Evolutionary conservation across 2,888 invertebrate species (phyloP), one percentile per base, ranked within the genome.

Genomic region (Chrysopilus asiliformis): DNA sequence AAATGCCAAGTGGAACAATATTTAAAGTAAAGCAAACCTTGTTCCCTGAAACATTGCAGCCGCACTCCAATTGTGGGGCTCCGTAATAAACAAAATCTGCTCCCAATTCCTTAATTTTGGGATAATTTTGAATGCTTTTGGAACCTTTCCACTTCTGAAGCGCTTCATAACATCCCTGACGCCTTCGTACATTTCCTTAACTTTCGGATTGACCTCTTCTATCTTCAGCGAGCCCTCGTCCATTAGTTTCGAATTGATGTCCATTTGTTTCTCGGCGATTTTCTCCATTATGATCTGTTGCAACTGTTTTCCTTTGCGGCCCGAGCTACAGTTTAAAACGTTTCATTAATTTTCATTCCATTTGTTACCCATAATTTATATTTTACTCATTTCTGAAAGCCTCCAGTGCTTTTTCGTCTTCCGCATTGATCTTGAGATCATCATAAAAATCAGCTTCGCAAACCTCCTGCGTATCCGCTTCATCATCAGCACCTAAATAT

Each of bases 41-140:
- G 64, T 56, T 15, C 56, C 74, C 64, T 79, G 93, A 60, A 91
- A 95, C 84, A 98, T 86, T 1, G 95, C 87, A 28, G 97, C 95
- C 3, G 98, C 94, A 36, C 90, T 85, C 98, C 98, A 99, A 27
- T 74, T 76, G n/a, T 86, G 78, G 7, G 98, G 97, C 60, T 89
- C 85, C 16, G 85, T 86, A 17, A 87, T 69, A 47, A 80, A 80
- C 15, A 89, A 61, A 48, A 89, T 76, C 62, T 93, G 89, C 57
- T 94, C 94, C 95, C 95, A 97, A 60, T 94, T 93, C 39, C 74
- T 71, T 38, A 95, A 67, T 56, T 79, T 79, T 3, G 97, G 97
- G 43, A 98, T 76, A 53, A 94, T 79, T 71, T 99, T 98, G 59
- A 98, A 97, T 2, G 95, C 93, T 61, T 98, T 97, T 0, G 98